Conservation (phyloP, 1,140 invertebrate genomes). For the Arctopsyche grandis region DNA sequence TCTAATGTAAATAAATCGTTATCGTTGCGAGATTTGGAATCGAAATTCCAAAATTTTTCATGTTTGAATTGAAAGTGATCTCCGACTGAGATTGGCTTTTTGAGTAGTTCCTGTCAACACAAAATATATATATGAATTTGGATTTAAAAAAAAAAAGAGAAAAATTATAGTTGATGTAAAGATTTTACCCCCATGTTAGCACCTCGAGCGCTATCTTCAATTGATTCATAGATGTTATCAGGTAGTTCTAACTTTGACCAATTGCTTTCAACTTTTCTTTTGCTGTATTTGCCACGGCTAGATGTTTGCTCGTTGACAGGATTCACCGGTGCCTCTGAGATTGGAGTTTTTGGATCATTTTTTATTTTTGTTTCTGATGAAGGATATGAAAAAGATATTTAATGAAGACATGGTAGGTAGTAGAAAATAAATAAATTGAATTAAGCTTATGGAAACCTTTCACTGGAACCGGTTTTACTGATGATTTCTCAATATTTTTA, state of each 20-base stretch:
- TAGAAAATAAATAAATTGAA: not conserved
- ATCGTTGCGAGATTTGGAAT: slow-evolving; percentile 58
- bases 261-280: slow-evolving; percentile 65
- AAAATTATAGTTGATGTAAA: not conserved
- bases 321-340: not conserved
- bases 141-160: not conserved
- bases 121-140: not conserved
- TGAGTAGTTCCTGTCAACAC: slow-evolving; percentile 60
- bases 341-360: not conserved
- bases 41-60: slow-evolving; percentile 64
- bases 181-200: slow-evolving; percentile 62
- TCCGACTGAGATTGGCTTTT: slow-evolving; percentile 60
- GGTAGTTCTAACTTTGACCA: slow-evolving; percentile 65
- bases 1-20: slow-evolving; percentile 64
- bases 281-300: slow-evolving; percentile 59
- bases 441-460: not conserved
- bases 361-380: not conserved
- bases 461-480: not conserved
- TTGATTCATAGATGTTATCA: slow-evolving; percentile 59
- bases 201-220: slow-evolving; percentile 60
- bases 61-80: slow-evolving; percentile 67
- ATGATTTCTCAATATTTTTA: slow-evolving; percentile 2
- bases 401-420: not conserved
- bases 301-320: not conserved
- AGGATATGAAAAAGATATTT: not conserved